Percentiles rank a stretch among this genome's conserved stretches.
phyloP scores from a whole-genome alignment of 1,140 invertebrate species.

The Lethrus apterus region DNA sequence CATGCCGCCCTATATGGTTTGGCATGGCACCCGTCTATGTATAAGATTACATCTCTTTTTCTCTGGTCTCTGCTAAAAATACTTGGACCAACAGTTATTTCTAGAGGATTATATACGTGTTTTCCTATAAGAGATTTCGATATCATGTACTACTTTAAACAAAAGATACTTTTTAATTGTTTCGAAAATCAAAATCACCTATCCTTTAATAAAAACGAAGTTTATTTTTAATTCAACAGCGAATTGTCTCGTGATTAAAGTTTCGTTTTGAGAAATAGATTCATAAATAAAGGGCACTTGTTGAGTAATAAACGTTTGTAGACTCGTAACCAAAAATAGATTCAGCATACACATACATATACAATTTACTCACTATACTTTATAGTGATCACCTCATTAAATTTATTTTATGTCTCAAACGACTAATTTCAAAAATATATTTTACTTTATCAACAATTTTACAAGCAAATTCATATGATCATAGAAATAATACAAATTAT shows the following conservation, averaged over 20 bases:
- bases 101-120: slow-evolving; percentile 37
- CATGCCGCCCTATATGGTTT: slow-evolving; percentile 41
- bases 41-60: slow-evolving; percentile 43
- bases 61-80: slow-evolving; percentile 40
- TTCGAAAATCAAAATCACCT: not conserved
- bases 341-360: no score
- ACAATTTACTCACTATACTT: no score
- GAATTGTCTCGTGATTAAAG: not conserved
- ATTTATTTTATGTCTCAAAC: no score
- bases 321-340: no score
- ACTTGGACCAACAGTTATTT: slow-evolving; percentile 38
- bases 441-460: no score
- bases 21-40: slow-evolving; percentile 38
- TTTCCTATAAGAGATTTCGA: slow-evolving; percentile 29
- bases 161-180: not conserved
- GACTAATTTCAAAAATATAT: no score
- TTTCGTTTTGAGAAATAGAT: not conserved
- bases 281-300: no score
- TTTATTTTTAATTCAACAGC: not conserved
- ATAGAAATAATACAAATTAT: no score
- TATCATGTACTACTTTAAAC: slow-evolving; percentile 23
- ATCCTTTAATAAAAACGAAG: not conserved
- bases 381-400: no score
- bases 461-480: no score
- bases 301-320: no score